A percentile compares a stretch with the other conserved stretches of the same genome.
These are phyloP conservation scores for Donacobius atricapilla DNA, from an alignment of 2,113 vertebrate genomes.

Conservation along the genomic window DNA sequence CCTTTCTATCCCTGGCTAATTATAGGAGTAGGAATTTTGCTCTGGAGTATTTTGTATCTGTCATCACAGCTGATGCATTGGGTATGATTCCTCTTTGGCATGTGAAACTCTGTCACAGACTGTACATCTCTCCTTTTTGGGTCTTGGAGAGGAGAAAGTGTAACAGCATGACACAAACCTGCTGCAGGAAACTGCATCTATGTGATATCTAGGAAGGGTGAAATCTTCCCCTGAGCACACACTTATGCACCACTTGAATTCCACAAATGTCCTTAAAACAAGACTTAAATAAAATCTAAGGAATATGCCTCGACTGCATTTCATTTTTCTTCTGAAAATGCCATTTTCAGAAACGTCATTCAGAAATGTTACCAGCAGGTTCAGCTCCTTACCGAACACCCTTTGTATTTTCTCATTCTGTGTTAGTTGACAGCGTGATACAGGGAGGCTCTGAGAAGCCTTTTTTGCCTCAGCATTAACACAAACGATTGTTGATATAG, in stretches of 20 bases:
- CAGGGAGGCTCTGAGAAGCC: background rate
- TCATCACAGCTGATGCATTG: conserved; percentile 48
- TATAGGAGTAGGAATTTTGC: background rate
- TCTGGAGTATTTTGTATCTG: conserved; percentile 36
- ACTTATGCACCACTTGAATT: background rate
- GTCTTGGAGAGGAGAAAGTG: background rate
- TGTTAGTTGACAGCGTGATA: background rate
- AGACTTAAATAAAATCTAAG: background rate
- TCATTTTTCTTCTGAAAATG: background rate
- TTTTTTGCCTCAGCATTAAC: background rate
- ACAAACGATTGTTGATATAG: background rate
- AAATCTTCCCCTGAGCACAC: background rate
- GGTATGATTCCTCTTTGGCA: conserved; percentile 7
- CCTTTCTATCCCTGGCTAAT: conserved; percentile 16
- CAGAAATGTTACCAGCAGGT: background rate
- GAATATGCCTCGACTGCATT: background rate
- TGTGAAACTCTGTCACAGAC: background rate
- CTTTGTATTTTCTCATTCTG: background rate
- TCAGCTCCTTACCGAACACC: background rate
- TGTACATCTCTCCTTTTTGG: background rate
- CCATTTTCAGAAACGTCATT: background rate
- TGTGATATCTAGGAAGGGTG: background rate
- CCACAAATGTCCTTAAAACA: background rate
- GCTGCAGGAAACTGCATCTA: background rate
- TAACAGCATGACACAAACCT: background rate